These are phyloP conservation scores for Teleiodes luculella DNA, from an alignment of 2,888 invertebrate species.

Conservation along the genomic window DNA sequence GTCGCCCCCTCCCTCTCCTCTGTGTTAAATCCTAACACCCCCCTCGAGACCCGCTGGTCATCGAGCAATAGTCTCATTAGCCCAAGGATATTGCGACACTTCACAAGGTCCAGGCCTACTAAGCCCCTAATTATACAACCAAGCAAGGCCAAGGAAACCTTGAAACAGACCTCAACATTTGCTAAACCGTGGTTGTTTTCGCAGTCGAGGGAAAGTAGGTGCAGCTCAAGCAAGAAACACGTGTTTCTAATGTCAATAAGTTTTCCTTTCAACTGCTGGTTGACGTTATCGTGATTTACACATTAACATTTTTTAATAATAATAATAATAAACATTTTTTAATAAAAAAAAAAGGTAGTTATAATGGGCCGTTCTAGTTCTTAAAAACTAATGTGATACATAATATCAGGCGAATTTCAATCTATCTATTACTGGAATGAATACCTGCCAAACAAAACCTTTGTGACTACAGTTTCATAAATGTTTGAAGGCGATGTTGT, in stretches of 20 bases:
- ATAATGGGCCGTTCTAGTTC: no score
- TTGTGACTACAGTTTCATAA: no score
- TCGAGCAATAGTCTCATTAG: not conserved
- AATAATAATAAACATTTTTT: no score
- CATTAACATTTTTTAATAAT: no score
- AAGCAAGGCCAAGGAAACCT: not conserved
- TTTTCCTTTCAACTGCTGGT: no score
- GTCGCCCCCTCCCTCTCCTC: constrained; percentile 26
- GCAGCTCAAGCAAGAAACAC: not conserved
- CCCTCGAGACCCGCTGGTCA: not conserved
- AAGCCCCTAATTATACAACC: not conserved
- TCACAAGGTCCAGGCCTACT: not conserved
- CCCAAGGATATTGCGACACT: constrained; percentile 5
- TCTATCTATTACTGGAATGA: no score
- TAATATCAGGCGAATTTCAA: no score
- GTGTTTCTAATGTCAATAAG: not conserved
- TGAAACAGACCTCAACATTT: not conserved
- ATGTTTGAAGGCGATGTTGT: no score
- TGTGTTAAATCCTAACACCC: not conserved
- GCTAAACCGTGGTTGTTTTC: not conserved
- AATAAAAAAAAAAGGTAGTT: no score
- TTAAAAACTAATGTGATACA: no score
- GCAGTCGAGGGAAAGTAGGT: not conserved
- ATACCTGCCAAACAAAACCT: no score
- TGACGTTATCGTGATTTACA: no score